Conservation (phyloP, 2,888 invertebrate genomes). For the Trissolcus brochymenae region DNA sequence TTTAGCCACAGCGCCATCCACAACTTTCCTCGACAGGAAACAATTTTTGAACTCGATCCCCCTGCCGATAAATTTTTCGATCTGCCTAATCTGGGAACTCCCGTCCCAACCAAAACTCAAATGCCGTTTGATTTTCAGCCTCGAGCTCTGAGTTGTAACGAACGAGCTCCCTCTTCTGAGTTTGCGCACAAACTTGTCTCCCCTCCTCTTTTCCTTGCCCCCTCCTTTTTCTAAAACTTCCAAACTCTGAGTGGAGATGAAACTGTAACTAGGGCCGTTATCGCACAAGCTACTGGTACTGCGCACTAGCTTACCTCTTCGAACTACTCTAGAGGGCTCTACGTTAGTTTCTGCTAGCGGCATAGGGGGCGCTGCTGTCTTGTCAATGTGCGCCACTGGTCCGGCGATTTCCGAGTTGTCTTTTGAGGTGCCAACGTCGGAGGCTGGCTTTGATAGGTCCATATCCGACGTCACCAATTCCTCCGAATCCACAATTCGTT, state of each 20-base stretch:
- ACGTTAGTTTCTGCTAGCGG: constrained; percentile 55
- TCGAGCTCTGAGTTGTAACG: not conserved
- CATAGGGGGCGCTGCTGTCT: constrained; percentile 25
- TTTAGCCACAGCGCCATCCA: no score
- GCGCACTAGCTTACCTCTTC: constrained; percentile 74
- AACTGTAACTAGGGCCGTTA: constrained; percentile 64
- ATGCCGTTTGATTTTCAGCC: not conserved
- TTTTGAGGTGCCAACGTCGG: constrained; percentile 68
- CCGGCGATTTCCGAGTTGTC: constrained; percentile 66
- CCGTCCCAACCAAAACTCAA: not conserved
- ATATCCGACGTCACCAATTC: constrained; percentile 73
- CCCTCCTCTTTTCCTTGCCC: not conserved
- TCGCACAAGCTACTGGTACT: constrained; percentile 61
- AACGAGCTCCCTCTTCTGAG: constrained; percentile 5
- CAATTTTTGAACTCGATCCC: no score
- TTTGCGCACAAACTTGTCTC: not conserved
- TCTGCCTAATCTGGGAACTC: not conserved
- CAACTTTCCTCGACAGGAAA: no score
- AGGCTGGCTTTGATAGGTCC: constrained; percentile 71
- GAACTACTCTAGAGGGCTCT: constrained; percentile 67
- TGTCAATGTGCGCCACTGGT: constrained; percentile 35
- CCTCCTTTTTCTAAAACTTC: constrained; percentile 51
- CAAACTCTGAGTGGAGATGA: constrained; percentile 62
- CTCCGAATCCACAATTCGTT: constrained; percentile 73
- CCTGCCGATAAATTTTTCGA: no score